These are phyloP conservation scores for Muntiacus muntjak DNA, from an alignment of 2,113 vertebrate genomes.

Conservation along the genomic window DNA sequence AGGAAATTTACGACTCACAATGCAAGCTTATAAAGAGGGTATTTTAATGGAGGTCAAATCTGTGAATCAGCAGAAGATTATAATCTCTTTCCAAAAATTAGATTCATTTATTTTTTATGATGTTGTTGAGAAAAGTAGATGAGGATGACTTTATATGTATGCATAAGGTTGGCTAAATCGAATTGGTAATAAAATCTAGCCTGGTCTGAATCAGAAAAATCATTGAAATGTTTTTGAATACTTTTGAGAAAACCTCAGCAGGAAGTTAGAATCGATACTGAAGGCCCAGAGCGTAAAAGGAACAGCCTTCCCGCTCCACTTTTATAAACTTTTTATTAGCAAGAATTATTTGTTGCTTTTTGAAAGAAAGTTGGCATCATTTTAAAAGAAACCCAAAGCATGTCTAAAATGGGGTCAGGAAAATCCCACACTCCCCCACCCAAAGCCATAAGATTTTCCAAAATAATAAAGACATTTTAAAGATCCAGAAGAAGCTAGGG, in stretches of 20 bases:
- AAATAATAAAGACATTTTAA: slow-evolving; percentile 42
- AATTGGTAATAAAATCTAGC: slow-evolving; percentile 45
- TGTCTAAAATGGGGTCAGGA: slow-evolving; percentile 64
- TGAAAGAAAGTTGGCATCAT: slow-evolving; percentile 67
- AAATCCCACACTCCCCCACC: slow-evolving; percentile 60
- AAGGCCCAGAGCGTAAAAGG: not conserved
- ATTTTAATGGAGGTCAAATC: slow-evolving; percentile 49
- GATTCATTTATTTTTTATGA: slow-evolving; percentile 10
- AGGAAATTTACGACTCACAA: slow-evolving; percentile 13
- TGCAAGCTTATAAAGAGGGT: slow-evolving; percentile 25
- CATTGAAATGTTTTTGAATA: slow-evolving; percentile 37
- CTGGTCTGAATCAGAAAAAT: slow-evolving; percentile 39
- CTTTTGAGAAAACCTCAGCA: slow-evolving; percentile 15
- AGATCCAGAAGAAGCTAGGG: slow-evolving; percentile 15
- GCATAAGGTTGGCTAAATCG: not conserved
- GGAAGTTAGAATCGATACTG: not conserved
- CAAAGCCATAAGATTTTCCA: slow-evolving; percentile 41
- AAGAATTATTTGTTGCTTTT: slow-evolving; percentile 36
- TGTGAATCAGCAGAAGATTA: slow-evolving; percentile 45
- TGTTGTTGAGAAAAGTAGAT: not conserved
- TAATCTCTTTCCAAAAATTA: slow-evolving; percentile 41
- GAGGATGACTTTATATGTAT: not conserved
- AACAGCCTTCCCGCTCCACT: not conserved
- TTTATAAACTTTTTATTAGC: slow-evolving; percentile 31
- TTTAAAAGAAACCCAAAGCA: slow-evolving; percentile 62